Percentiles rank a stretch among this genome's conserved stretches.
Evolutionary conservation across 2,797 vertebrate species (phyloP).

Genomic region (Champsocephalus esox): DNA sequence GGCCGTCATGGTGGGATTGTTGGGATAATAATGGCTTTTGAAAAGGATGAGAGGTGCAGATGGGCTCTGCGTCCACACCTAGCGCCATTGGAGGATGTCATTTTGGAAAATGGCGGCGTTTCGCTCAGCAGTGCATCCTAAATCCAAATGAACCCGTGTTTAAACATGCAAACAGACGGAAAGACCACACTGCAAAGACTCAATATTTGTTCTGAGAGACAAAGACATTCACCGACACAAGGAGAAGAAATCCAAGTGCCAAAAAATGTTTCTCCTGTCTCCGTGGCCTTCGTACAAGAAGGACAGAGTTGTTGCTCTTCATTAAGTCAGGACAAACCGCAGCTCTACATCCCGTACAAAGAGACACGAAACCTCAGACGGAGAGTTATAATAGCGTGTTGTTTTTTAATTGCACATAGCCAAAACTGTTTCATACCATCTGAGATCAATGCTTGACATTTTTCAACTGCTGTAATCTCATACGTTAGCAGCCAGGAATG

Average conservation of each 20-base stretch:
- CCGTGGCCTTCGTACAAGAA: conserved; percentile 4
- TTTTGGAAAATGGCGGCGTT: conserved; percentile 44
- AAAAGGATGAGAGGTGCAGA: conserved; percentile 68
- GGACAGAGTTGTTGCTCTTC: conserved; percentile 27
- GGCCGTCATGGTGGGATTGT: conserved; percentile 58
- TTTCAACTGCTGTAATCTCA: conserved; percentile 39
- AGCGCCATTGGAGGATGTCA: conserved; percentile 38
- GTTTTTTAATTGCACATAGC: neutral
- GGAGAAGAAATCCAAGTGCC: conserved; percentile 36
- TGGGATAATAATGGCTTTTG: conserved; percentile 68
- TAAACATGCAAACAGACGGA: conserved; percentile 36
- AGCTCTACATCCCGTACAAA: conserved; percentile 27
- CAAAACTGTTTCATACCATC: conserved; percentile 31
- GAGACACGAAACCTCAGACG: conserved; percentile 14
- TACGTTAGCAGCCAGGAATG: conserved; percentile 24
- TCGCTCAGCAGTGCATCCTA: conserved; percentile 53
- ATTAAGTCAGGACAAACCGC: conserved; percentile 36
- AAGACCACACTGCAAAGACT: conserved; percentile 37
- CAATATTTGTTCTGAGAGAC: conserved; percentile 49
- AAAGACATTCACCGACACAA: conserved; percentile 31
- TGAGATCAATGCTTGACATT: conserved; percentile 44
- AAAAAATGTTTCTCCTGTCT: conserved; percentile 32
- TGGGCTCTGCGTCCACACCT: conserved; percentile 57
- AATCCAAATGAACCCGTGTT: conserved; percentile 59
- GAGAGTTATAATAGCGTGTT: conserved; percentile 4